Evolutionary conservation across 2,113 vertebrate species (phyloP), one percentile per base, ranked within the genome.

Genomic region (Fulmarus glacialis): DNA sequence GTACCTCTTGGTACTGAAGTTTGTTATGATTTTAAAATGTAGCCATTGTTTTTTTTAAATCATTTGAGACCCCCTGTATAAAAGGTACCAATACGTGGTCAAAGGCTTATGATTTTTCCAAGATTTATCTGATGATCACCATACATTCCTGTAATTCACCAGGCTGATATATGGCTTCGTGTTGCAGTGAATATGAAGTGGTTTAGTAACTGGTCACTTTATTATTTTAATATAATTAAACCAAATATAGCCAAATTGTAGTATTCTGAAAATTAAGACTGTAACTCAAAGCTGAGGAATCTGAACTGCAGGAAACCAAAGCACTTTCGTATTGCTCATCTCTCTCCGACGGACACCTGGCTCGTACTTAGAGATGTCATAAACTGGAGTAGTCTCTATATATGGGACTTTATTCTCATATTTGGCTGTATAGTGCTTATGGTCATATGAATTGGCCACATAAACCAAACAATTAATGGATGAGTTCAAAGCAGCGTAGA

Each of bases 201-300:
- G 7, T 85, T 91, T 68, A 22, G n/a, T 58, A 29, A 48, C 19
- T 27, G 34, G 18, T 53, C 13, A 18, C 11, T 85, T 82, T 32
- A 20, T 82, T 86, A 34, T 72, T 93, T 94, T 86, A 63, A 50
- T 91, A 26, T 27, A 38, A 70, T 81, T 75, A 43, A 89, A 82
- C 10, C 7, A 48, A 55, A 48, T 45, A 32, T 12, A 38, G 21
- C 21, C 14, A 78, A 94, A 71, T 34, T 8, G 45, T 71, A 71
- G 7, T 47, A 26, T 79, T 82, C n/a, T 60, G 52, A 60, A 82
- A 79, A 23, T 60, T 10, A 27, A 6, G 9, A 53, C 40, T 42
- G 24, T 63, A 68, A 75, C 29, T 75, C 77, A 82, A 45, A 87
- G 60, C 23, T 80, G 48, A 58, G 30, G 24, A 68, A n/a, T 52